These are phyloP conservation scores for Morone chrysops DNA, from an alignment of 2,113 vertebrate genomes.

Conservation along the genomic window DNA sequence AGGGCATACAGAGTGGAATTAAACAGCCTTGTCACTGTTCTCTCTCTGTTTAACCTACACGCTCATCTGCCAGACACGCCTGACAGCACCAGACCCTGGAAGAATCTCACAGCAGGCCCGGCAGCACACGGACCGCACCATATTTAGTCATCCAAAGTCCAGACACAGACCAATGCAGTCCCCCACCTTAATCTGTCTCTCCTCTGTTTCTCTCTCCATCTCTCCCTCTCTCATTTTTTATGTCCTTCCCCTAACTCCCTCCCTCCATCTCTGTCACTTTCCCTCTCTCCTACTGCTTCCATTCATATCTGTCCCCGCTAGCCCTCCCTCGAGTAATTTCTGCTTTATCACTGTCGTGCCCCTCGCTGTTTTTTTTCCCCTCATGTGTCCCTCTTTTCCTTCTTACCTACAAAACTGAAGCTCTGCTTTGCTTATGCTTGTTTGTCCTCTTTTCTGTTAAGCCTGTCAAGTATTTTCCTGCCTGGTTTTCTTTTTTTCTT, in stretches of 20 bases:
- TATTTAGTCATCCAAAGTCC: constrained; percentile 81
- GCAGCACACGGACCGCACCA: constrained; percentile 70
- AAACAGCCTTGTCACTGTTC: constrained; percentile 70
- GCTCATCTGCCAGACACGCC: constrained; percentile 69
- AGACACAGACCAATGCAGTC: constrained; percentile 60
- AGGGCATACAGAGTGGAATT: constrained; percentile 45
- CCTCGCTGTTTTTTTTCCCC: constrained; percentile 28
- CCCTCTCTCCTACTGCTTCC: constrained; percentile 52
- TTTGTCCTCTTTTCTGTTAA: constrained; percentile 40
- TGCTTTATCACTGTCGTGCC: constrained; percentile 65
- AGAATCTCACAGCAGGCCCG: constrained; percentile 68
- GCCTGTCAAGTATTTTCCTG: constrained; percentile 21
- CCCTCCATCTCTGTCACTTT: constrained; percentile 65
- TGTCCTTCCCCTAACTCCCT: constrained; percentile 47
- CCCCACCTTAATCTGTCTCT: constrained; percentile 64
- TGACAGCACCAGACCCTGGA: constrained; percentile 72
- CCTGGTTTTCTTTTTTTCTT: background rate
- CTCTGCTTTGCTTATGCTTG: constrained; percentile 11
- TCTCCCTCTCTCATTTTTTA: constrained; percentile 54
- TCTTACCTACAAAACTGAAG: constrained; percentile 8
- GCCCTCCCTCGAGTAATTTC: constrained; percentile 45
- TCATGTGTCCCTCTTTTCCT: constrained; percentile 12
- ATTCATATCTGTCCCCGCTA: constrained; percentile 62
- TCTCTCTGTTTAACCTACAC: constrained; percentile 75
- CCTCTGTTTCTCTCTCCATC: constrained; percentile 51